Evolutionary conservation across 2,797 vertebrate genomes (phyloP).

Genomic region (Nannoperca australis): DNA sequence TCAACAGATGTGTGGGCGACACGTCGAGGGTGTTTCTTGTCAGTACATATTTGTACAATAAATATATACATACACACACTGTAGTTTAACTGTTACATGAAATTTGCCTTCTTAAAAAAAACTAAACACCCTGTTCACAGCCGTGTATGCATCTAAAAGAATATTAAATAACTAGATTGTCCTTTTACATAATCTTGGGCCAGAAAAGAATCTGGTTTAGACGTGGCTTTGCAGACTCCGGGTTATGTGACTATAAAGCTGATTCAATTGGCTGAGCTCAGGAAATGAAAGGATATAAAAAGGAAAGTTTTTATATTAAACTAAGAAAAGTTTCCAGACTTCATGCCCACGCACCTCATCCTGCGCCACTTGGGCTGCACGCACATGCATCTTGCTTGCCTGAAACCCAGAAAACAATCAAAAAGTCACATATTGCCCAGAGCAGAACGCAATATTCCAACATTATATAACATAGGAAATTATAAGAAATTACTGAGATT

Average conservation of each 20-base stretch:
- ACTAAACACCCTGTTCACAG: background rate
- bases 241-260: constrained; percentile 3
- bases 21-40: background rate
- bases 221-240: background rate
- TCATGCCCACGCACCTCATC: constrained; percentile 89
- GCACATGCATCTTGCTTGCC: constrained; percentile 89
- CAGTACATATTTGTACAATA: background rate
- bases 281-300: constrained; percentile 40
- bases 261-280: background rate
- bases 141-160: background rate
- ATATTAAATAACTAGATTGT: background rate
- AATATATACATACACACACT: background rate
- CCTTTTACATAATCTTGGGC: background rate
- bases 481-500: constrained; percentile 7
- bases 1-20: constrained; percentile 11
- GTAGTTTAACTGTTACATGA: background rate
- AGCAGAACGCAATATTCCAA: constrained; percentile 7
- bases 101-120: background rate
- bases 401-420: constrained; percentile 69
- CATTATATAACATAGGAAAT: constrained; percentile 20
- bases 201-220: constrained; percentile 1
- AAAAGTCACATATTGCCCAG: constrained; percentile 20
- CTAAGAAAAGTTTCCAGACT: constrained; percentile 29
- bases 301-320: background rate
- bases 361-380: constrained; percentile 94